Conservation (phyloP, 1,140 invertebrate genomes). For the Euglossa dilemma region DNA sequence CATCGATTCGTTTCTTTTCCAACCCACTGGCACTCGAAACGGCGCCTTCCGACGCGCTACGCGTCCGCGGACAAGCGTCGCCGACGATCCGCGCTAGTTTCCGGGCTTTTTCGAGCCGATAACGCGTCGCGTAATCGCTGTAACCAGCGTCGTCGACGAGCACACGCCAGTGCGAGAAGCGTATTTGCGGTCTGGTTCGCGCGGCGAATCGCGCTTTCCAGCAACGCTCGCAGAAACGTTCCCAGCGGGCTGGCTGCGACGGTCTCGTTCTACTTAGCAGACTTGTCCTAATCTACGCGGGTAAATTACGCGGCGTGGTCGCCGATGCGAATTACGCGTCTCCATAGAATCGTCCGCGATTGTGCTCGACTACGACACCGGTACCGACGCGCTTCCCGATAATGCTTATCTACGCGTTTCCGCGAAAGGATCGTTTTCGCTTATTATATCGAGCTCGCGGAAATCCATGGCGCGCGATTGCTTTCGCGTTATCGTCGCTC, state of each 20-base stretch:
- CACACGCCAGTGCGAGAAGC: background rate
- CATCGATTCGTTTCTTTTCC: too few species aligned
- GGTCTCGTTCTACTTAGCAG: conserved; percentile 24
- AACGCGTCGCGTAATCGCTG: conserved; percentile 14
- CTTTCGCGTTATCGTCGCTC: too few species aligned
- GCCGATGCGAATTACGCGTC: background rate
- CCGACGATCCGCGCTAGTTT: background rate
- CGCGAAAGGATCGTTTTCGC: too few species aligned
- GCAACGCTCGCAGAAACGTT: conserved; percentile 16
- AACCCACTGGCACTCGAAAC: too few species aligned
- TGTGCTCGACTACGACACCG: background rate
- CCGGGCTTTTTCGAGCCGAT: background rate
- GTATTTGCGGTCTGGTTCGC: conserved; percentile 32
- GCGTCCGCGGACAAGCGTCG: too few species aligned
- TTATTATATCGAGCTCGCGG: too few species aligned
- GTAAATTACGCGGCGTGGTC: conserved; percentile 12
- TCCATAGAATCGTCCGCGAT: background rate
- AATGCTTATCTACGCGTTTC: background rate
- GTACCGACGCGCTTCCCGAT: too few species aligned
- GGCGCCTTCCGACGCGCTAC: too few species aligned
- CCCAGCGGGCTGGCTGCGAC: conserved; percentile 9
- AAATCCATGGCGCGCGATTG: too few species aligned
- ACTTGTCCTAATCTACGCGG: conserved; percentile 26
- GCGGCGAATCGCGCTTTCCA: conserved; percentile 18
- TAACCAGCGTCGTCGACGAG: conserved; percentile 4